Evolutionary conservation across 2,113 vertebrate species (phyloP).

Genomic region (Cervus canadensis): DNA sequence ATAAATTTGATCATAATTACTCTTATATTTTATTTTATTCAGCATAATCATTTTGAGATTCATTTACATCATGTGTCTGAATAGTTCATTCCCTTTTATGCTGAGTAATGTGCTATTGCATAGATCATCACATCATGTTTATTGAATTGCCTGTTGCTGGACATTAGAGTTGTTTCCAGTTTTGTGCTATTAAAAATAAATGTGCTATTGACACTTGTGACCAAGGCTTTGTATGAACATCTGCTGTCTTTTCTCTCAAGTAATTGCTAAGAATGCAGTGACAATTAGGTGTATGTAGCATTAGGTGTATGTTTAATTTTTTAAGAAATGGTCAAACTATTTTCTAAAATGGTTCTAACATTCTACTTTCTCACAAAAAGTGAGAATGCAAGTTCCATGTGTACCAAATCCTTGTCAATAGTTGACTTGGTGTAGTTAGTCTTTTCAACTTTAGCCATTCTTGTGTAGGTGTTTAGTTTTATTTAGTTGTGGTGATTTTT

Average conservation of each 20-base stretch:
- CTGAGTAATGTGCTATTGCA: not conserved
- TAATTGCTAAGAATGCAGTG: not conserved
- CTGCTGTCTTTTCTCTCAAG: not conserved
- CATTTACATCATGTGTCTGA: too few relatives aligned
- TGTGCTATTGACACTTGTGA: not conserved
- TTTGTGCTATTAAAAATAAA: not conserved
- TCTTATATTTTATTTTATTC: not conserved
- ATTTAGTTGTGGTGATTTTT: too few relatives aligned
- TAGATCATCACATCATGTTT: not conserved
- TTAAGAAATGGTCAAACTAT: not conserved
- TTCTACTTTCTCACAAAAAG: not conserved
- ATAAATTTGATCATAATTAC: not conserved
- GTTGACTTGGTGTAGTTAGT: too few relatives aligned
- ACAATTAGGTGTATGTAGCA: not conserved
- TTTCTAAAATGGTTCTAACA: not conserved
- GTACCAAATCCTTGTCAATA: not conserved
- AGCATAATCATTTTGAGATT: not conserved
- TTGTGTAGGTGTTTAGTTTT: too few relatives aligned
- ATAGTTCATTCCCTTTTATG: not conserved
- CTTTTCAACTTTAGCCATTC: too few relatives aligned
- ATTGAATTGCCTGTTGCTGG: not conserved
- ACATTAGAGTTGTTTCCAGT: too few relatives aligned
- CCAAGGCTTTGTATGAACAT: not conserved
- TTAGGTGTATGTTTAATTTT: not conserved
- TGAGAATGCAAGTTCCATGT: not conserved